A percentile compares a stretch with the other conserved stretches of the same genome.
Evolutionary conservation across 2,888 invertebrate species (phyloP).

Genomic region (Aphidoletes aphidimyza): DNA sequence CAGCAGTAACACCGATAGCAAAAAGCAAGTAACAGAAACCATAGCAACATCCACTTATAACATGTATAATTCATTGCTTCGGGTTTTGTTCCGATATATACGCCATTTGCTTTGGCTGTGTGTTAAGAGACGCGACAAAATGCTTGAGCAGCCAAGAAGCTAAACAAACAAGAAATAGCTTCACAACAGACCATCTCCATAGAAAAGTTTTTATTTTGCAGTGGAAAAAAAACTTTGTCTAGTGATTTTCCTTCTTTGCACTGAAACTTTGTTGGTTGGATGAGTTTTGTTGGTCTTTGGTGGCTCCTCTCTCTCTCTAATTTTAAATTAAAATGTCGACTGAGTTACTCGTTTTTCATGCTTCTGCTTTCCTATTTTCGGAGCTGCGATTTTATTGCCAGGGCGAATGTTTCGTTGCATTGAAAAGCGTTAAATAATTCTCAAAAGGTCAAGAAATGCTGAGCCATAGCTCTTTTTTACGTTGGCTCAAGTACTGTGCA

Average conservation of each 20-base stretch:
- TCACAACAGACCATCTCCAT: too few species aligned
- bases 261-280: not conserved
- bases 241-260: not conserved
- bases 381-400: not conserved
- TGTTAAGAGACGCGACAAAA: not conserved
- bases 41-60: conserved; percentile 34
- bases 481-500: not conserved
- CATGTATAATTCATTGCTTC: not conserved
- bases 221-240: conserved; percentile 11
- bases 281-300: conserved; percentile 1
- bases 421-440: not conserved
- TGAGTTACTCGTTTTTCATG: conserved; percentile 13
- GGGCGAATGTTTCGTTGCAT: not conserved
- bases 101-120: too few species aligned
- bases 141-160: not conserved
- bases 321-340: conserved; percentile 51
- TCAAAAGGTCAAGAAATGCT: conserved; percentile 19
- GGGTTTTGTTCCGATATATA: not conserved
- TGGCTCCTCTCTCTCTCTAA: not conserved
- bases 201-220: too few species aligned
- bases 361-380: not conserved
- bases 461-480: too few species aligned
- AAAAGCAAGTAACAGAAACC: not conserved
- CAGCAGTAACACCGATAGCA: not conserved
- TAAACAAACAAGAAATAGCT: too few species aligned